These are phyloP conservation scores for Varroa destructor DNA, from an alignment of 1,140 invertebrate genomes.

Conservation along the genomic window DNA sequence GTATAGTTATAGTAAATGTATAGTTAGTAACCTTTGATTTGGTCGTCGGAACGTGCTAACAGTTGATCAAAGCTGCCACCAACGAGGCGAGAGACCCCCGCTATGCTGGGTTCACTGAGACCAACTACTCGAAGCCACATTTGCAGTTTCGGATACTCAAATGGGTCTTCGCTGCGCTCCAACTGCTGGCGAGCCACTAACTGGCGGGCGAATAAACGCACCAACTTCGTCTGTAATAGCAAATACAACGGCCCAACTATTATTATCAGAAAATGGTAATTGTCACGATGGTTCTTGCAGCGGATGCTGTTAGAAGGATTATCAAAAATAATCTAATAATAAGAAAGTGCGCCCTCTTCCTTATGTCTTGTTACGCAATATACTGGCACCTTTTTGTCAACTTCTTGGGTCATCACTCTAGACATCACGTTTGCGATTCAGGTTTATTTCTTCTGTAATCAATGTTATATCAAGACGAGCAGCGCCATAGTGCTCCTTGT, in stretches of 20 bases:
- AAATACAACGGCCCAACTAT: conserved; percentile 20
- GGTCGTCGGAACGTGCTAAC: not conserved
- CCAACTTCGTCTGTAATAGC: conserved; percentile 67
- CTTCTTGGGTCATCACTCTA: too few species aligned
- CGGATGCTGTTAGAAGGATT: conserved; percentile 6
- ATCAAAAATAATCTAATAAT: too few species aligned
- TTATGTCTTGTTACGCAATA: too few species aligned
- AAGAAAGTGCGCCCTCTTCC: too few species aligned
- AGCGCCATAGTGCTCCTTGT: too few species aligned
- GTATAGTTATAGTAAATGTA: too few species aligned
- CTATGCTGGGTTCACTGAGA: conserved; percentile 53
- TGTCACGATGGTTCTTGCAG: not conserved
- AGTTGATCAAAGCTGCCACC: conserved; percentile 24
- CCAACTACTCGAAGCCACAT: conserved; percentile 86
- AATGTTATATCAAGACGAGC: too few species aligned
- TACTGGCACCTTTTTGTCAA: too few species aligned
- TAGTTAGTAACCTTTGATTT: conserved; percentile 4
- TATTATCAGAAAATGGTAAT: conserved; percentile 15
- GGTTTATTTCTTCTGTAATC: too few species aligned
- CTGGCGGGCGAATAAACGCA: conserved; percentile 80
- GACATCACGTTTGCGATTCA: too few species aligned
- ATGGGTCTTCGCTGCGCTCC: conserved; percentile 41
- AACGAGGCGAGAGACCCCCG: conserved; percentile 44
- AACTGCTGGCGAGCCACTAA: conserved; percentile 67
- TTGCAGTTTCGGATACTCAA: conserved; percentile 52